Base-by-base conservation (phyloP, 2,113 vertebrate species). In the Thinocorus orbignyianus region DNA sequence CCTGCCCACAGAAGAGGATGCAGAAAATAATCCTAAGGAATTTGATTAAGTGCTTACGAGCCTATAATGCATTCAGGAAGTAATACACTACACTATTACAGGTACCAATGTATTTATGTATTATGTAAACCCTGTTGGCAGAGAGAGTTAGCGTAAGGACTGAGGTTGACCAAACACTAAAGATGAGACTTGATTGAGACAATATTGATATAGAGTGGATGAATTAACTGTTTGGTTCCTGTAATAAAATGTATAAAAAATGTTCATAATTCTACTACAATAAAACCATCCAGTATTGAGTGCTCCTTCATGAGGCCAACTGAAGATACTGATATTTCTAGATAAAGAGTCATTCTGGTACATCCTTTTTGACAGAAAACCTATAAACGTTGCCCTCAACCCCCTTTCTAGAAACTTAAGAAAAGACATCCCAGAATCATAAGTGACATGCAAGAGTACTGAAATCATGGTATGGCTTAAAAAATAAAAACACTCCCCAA, bases 31-130 rank as follows among this genome's bases (percentile, higher is more conserved):
- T 92, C 91, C 31, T 2, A 41, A 93, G 70, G 84, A 95, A 92
- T 91, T 95, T 96, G 88, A 96, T 94, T 91, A 95, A 91, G 78
- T 80, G 73, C 78, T 94, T 90, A 91, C 94, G 49, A 84, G 58
- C 35, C 60, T 49, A 13, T 89, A 91, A 92, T 73, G 78, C 88
- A 72, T 87, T 85, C 88, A 86, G 92, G 89, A 94, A 81, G 89
- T 62, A 89, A 96, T 80, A 73, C 24, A 49, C 48, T 42, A 35
- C 51, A 44, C 90, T 73, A 83, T 82, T 85, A 18, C 73, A 85
- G 70, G 70, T 96, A 61, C 58, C 46, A 24, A 26, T 65, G 78
- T 72, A 62, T 78, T 91, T 88, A 71, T 92, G 70, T 61, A 46
- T 88, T 88, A 84, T n/a, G 49, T 78, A 95, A 95, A 87, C 61